Percentiles rank a stretch among this genome's conserved stretches.
These are phyloP conservation scores for Enteromius argenteus DNA, from an alignment of 2,797 vertebrate species.

Conservation along the genomic window DNA sequence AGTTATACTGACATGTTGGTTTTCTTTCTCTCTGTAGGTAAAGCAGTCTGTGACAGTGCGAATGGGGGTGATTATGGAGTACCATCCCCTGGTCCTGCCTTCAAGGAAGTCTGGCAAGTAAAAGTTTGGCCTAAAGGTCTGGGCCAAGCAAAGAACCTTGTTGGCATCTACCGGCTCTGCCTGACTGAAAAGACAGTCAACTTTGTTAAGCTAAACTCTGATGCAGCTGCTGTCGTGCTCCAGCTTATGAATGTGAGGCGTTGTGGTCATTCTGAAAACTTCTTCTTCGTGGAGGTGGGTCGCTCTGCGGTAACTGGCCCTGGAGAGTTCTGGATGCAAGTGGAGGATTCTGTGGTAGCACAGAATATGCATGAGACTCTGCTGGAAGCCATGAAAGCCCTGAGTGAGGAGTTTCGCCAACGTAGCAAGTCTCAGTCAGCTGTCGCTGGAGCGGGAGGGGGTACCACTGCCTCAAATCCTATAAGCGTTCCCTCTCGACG, in stretches of 20 bases:
- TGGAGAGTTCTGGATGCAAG: conserved; percentile 86
- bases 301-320: conserved; percentile 82
- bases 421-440: conserved; percentile 83
- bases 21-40: conserved; percentile 70
- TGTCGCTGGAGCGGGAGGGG: conserved; percentile 77
- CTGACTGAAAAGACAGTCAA: conserved; percentile 85
- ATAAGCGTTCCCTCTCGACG: conserved; percentile 85
- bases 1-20: neutral
- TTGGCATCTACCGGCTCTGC: conserved; percentile 84
- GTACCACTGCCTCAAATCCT: conserved; percentile 81
- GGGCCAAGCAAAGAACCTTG: conserved; percentile 83
- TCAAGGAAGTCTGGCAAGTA: conserved; percentile 89
- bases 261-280: conserved; percentile 86
- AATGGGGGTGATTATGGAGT: conserved; percentile 74
- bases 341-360: conserved; percentile 83
- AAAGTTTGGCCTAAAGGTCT: conserved; percentile 86
- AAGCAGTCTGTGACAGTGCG: conserved; percentile 68
- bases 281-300: conserved; percentile 89
- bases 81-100: conserved; percentile 79
- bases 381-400: conserved; percentile 87
- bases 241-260: conserved; percentile 87
- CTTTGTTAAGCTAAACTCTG: conserved; percentile 85
- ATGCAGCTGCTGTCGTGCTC: conserved; percentile 81
- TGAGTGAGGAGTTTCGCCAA: conserved; percentile 86
- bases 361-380: conserved; percentile 92